phyloP scores from a whole-genome alignment of 2,888 invertebrate genomes.

The Phasia obesa region DNA sequence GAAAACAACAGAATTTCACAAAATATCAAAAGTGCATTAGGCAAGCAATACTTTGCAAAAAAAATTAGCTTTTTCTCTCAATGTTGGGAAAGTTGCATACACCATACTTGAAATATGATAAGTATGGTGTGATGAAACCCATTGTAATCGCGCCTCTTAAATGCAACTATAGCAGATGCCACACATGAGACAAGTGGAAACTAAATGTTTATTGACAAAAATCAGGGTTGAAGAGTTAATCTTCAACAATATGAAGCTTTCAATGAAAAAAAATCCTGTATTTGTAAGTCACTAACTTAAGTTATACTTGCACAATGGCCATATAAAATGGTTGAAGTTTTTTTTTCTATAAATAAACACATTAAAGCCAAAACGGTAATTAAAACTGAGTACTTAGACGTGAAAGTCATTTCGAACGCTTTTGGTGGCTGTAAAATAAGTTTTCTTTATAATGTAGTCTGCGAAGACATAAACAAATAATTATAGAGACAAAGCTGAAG shows the following conservation, averaged over 20 bases:
- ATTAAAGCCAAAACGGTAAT: slow-evolving; percentile 21
- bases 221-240: slow-evolving; percentile 2
- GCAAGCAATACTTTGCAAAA: too few species aligned
- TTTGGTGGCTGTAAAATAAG: slow-evolving; percentile 3
- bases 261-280: not conserved
- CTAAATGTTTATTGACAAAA: slow-evolving; percentile 26
- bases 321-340: slow-evolving; percentile 8
- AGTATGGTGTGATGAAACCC: slow-evolving; percentile 10
- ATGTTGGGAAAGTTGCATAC: slow-evolving; percentile 42
- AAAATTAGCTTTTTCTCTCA: not conserved
- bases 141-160: not conserved
- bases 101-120: not conserved
- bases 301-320: slow-evolving; percentile 4
- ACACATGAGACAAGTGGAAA: slow-evolving; percentile 14
- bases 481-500: not conserved
- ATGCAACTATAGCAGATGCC: slow-evolving; percentile 14
- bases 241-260: not conserved
- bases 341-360: not conserved
- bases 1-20: too few species aligned
- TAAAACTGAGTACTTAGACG: slow-evolving; percentile 30
- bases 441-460: slow-evolving; percentile 8
- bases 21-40: not conserved
- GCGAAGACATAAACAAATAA: not conserved
- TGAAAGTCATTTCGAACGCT: slow-evolving; percentile 33
- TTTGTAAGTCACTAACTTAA: not conserved